A percentile compares a stretch with the other conserved stretches of the same genome.
phyloP scores from a whole-genome alignment of 2,113 vertebrate genomes.

The Varanus salvator region DNA sequence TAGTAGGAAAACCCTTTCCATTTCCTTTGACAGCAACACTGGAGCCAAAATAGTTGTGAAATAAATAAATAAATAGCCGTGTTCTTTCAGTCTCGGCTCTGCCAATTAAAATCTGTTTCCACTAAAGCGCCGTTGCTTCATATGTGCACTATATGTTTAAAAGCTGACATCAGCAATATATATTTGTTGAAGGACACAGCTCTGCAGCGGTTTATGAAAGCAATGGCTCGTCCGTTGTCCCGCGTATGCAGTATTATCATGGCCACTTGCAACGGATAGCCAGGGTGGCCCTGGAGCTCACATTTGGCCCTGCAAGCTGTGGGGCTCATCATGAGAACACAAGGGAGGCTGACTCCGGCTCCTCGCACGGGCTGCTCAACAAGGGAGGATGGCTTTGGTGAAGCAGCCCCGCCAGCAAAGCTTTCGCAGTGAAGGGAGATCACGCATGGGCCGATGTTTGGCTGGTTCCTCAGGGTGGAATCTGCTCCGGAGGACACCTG shows the following conservation, averaged over 20 bases:
- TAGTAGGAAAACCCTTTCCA: background rate
- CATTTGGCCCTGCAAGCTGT: background rate
- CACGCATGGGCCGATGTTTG: background rate
- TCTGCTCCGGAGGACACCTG: slow-evolving; percentile 4
- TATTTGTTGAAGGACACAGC: background rate
- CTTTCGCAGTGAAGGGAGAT: slow-evolving; percentile 26
- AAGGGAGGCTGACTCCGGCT: background rate
- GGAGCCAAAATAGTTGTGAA: background rate
- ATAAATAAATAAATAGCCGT: background rate
- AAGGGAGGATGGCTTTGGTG: background rate
- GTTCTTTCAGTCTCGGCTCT: background rate
- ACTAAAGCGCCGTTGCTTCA: background rate
- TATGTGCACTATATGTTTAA: background rate
- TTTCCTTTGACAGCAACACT: background rate
- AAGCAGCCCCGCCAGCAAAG: slow-evolving; percentile 1
- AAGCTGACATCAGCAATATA: background rate
- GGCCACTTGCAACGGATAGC: fast-evolving
- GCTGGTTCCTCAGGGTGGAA: background rate
- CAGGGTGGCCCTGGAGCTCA: background rate
- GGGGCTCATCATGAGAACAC: background rate
- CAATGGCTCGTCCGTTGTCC: background rate
- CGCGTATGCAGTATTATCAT: background rate
- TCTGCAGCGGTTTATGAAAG: background rate
- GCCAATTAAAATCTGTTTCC: background rate
- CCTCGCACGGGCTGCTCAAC: background rate